These are phyloP conservation scores for Andrena flavipes DNA, from an alignment of 2,888 invertebrate species.

Conservation along the genomic window DNA sequence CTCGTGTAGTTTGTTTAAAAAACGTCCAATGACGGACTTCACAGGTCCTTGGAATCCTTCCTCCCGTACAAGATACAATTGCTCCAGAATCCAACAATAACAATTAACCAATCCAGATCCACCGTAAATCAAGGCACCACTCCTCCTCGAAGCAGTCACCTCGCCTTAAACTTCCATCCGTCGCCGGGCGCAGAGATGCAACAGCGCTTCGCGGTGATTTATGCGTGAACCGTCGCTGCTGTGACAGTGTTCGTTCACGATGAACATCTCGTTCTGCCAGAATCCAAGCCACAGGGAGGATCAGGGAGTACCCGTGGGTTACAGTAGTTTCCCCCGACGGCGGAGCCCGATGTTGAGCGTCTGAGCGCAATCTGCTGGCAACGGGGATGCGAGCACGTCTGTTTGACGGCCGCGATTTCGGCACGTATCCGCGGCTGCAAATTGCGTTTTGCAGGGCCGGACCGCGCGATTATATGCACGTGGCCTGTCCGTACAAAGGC, in stretches of 20 bases:
- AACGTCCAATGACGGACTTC: too few species aligned
- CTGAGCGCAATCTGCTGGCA: conserved; percentile 32
- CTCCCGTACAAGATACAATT: too few species aligned
- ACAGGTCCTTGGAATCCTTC: too few species aligned
- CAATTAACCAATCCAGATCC: too few species aligned
- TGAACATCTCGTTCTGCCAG: neutral
- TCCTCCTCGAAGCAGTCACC: too few species aligned
- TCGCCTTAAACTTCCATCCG: too few species aligned
- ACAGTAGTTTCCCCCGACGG: neutral
- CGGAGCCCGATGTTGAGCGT: conserved; percentile 3
- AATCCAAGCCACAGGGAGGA: neutral
- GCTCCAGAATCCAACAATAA: too few species aligned
- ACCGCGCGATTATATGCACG: conserved; percentile 68
- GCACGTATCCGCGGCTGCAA: conserved; percentile 65
- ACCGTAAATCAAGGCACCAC: too few species aligned
- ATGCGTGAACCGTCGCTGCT: conserved; percentile 2
- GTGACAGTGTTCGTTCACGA: too few species aligned
- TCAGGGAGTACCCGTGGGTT: neutral
- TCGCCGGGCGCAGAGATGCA: neutral
- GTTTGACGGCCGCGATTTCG: conserved; percentile 63
- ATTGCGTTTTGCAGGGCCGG: conserved; percentile 64
- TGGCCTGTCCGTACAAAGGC: conserved; percentile 60
- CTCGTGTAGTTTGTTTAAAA: too few species aligned
- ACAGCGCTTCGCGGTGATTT: neutral
- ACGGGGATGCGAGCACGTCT: conserved; percentile 39